Evolutionary conservation across 2,888 invertebrate species (phyloP).

Genomic region (Stramonita haemastoma): DNA sequence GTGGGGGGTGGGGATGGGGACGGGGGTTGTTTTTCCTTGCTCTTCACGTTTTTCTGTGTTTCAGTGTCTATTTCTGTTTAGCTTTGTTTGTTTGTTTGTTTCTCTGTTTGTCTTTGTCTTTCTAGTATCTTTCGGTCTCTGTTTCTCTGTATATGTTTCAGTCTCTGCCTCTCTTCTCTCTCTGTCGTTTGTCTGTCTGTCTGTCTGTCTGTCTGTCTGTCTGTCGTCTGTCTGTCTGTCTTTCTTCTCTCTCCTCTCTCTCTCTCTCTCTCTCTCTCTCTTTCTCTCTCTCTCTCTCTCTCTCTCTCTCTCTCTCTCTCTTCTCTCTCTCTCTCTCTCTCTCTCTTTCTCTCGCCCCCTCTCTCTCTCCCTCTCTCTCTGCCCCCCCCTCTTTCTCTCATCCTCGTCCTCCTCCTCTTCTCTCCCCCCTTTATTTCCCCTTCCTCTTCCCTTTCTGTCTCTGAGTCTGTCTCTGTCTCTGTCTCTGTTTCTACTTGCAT

Average conservation of each 20-base stretch:
- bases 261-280: not conserved
- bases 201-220: not conserved
- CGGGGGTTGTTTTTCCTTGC: not conserved
- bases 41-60: not conserved
- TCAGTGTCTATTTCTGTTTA: not conserved
- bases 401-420: not conserved
- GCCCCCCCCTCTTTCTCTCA: too few relatives aligned
- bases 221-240: not conserved
- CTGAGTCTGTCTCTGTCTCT: not conserved
- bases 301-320: not conserved
- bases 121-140: not conserved
- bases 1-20: too few relatives aligned
- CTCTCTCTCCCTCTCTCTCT: not conserved
- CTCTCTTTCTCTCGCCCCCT: not conserved
- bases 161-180: not conserved
- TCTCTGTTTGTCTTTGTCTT: not conserved
- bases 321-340: not conserved
- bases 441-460: not conserved
- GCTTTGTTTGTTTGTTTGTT: not conserved
- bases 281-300: not conserved
- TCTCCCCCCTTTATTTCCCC: not conserved
- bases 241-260: not conserved
- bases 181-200: not conserved
- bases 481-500: not conserved
- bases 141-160: not conserved